A percentile compares a stretch with the other conserved stretches of the same genome.
These are phyloP conservation scores for Tupiocoris notatus DNA, from an alignment of 2,888 invertebrate genomes.

Conservation along the genomic window DNA sequence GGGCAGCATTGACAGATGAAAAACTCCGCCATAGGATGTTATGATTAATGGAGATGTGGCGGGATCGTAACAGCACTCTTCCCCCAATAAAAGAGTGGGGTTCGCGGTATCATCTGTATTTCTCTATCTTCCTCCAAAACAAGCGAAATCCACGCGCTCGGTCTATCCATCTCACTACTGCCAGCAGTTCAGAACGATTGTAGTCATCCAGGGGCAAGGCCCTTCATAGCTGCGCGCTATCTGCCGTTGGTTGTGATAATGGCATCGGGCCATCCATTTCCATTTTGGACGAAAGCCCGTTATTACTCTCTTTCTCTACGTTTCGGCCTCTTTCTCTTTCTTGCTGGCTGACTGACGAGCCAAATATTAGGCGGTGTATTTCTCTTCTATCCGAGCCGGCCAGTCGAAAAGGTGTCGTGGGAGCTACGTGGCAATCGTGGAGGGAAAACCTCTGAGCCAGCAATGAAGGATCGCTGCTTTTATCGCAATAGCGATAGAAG, in stretches of 20 bases:
- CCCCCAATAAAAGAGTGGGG: background rate
- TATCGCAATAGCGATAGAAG: too few species aligned
- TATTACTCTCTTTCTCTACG: too few species aligned
- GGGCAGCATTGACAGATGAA: background rate
- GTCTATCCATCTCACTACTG: too few species aligned
- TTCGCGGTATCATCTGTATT: background rate
- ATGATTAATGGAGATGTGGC: conserved; percentile 15
- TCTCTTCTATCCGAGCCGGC: too few species aligned
- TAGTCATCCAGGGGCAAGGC: background rate
- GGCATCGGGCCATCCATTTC: background rate
- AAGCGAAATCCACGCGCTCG: background rate
- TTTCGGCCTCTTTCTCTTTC: background rate
- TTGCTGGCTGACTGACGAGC: background rate
- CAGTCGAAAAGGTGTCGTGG: too few species aligned
- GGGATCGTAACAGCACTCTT: background rate
- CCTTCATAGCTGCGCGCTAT: background rate
- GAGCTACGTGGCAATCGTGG: too few species aligned
- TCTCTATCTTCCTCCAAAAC: background rate
- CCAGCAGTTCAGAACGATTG: background rate
- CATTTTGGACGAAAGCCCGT: conserved; percentile 11
- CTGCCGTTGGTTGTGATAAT: conserved; percentile 3
- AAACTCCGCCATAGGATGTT: background rate
- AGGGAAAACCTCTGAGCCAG: too few species aligned
- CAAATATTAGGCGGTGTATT: conserved; percentile 8
- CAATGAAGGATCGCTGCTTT: too few species aligned